Conservation (phyloP, 2,888 invertebrate species). For the Linyphia triangularis region DNA sequence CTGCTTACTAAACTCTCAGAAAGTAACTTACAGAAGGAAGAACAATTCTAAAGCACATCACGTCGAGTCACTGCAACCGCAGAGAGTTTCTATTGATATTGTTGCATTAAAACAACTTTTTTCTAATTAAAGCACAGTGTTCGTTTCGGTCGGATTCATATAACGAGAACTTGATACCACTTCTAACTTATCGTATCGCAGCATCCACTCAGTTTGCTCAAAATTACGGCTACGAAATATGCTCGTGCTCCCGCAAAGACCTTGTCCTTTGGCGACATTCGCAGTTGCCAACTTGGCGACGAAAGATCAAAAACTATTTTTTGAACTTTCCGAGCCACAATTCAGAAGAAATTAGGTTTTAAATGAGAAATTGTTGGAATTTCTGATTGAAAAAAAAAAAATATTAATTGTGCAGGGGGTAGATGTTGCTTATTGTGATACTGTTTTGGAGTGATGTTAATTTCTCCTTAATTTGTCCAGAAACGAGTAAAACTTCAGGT, state of each 20-base stretch:
- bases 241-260: constrained; percentile 18
- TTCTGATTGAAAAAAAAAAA: too few species aligned
- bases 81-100: background rate
- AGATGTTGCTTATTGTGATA: too few species aligned
- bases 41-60: constrained; percentile 55
- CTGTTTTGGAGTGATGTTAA: too few species aligned
- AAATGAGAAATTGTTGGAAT: background rate
- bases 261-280: background rate
- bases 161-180: background rate
- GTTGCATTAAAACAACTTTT: background rate
- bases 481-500: too few species aligned
- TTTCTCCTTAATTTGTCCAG: too few species aligned
- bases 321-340: too few species aligned
- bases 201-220: constrained; percentile 31
- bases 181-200: constrained; percentile 12
- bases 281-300: constrained; percentile 1
- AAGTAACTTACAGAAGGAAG: constrained; percentile 21
- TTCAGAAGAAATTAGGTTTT: background rate
- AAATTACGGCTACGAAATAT: background rate
- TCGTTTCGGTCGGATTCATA: constrained; percentile 39
- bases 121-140: constrained; percentile 16
- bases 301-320: background rate
- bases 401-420: too few species aligned
- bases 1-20: constrained; percentile 9
- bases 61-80: background rate